These are phyloP conservation scores for Apamea anceps DNA, from an alignment of 2,888 invertebrate species.

Conservation along the genomic window DNA sequence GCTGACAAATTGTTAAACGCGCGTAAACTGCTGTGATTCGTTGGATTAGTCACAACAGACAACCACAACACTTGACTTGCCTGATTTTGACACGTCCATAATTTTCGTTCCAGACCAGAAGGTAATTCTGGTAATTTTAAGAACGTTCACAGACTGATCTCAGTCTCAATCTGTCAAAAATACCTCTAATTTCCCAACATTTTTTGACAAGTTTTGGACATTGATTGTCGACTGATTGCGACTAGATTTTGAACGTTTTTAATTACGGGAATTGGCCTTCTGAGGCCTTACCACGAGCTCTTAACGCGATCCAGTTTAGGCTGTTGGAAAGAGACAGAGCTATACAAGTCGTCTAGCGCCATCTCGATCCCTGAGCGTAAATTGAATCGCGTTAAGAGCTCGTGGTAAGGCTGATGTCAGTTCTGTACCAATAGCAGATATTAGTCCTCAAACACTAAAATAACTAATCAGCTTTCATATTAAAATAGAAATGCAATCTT, in stretches of 20 bases:
- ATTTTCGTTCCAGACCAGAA: background rate
- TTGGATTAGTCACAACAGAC: background rate
- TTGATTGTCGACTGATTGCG: background rate
- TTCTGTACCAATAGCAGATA: background rate
- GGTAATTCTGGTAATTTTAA: background rate
- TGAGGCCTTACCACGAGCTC: too few species aligned
- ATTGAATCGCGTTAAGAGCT: too few species aligned
- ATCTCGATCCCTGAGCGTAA: too few species aligned
- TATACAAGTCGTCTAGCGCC: too few species aligned
- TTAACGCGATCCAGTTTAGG: too few species aligned
- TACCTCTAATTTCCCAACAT: background rate
- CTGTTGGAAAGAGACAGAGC: too few species aligned
- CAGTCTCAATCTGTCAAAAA: background rate
- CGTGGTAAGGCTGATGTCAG: too few species aligned
- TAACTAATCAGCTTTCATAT: conserved; percentile 5
- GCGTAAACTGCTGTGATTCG: background rate
- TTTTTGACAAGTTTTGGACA: background rate
- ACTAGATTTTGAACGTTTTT: background rate
- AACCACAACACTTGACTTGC: background rate
- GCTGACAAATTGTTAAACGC: background rate
- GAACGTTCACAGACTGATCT: background rate
- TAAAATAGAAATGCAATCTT: conserved; percentile 56
- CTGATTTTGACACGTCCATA: background rate
- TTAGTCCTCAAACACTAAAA: background rate
- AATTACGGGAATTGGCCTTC: background rate